Base-by-base conservation (phyloP, 2,888 invertebrate genomes). In the Apocheima hispidaria region DNA sequence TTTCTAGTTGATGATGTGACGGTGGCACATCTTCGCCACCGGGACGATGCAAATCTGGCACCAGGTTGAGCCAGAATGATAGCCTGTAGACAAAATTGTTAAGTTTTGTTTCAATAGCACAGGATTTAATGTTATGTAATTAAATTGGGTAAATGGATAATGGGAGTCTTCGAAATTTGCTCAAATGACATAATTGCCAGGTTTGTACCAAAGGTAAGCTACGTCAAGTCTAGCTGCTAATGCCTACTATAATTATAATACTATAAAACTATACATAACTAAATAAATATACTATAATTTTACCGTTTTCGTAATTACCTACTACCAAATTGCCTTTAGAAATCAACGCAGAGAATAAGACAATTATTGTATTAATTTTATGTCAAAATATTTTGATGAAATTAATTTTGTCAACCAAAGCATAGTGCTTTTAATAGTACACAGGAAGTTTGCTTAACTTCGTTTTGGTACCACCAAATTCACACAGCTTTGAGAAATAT, bases 1-100 rank as follows among this genome's bases (percentile, higher is more conserved):
- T 95, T 65, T 95, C 95, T 1, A 98, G 94, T 69, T 96, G 95
- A 84, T 98, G 98, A 85, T 98, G 97, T 0, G 96, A 95, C 41
- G 95, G 94, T 23, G 97, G 97, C 3, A 98, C 97, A 74, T 97
- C 97, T 73, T 97, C 97, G 6, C 97, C 96, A 6, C 97, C 97
- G 0, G 97, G 97, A 71, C 96, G 96, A 81, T 97, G 97, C 26
- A 97, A 93, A 81, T 98, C 98, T 30, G 99, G 99, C 60, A 99
- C 97, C 51, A 99, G 93, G 80, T 98, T 98, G 60, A 98, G 87
- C 99, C 99, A 99, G 86, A 99, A 97, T 1, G 98, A 98, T 54
- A 99, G 93, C 69, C 96, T 95, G 88, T 71, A 66, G 67, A 82
- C 70, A 81, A 79, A 63, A 55, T 46, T 30, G 20, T 30, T 12